Evolutionary conservation across 2,797 vertebrate genomes (phyloP).

Genomic region (Acridotheres tristis): DNA sequence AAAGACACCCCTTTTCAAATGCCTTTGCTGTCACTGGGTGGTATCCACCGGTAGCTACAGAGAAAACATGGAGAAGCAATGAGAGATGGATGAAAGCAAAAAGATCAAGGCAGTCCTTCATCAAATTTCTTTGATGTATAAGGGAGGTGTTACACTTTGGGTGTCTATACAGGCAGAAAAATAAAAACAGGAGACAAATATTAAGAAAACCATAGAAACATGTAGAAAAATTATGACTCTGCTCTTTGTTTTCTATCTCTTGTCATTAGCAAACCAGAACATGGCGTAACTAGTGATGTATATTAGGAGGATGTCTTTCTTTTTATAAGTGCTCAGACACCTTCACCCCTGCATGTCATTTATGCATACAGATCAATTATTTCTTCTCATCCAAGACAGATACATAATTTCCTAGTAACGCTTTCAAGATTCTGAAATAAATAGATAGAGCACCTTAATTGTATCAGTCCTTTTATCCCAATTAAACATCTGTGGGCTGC

Average conservation of each 20-base stretch:
- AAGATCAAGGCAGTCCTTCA: slow-evolving; percentile 33
- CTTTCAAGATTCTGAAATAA: slow-evolving; percentile 16
- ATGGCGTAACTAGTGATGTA: not conserved
- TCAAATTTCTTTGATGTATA: slow-evolving; percentile 38
- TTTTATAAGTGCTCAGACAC: not conserved
- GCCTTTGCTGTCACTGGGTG: slow-evolving; percentile 47
- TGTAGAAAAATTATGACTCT: not conserved
- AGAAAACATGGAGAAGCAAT: not conserved
- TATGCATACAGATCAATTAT: not conserved
- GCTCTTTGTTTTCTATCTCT: not conserved
- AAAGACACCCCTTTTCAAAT: not conserved
- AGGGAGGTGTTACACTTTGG: not conserved
- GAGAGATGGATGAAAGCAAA: slow-evolving; percentile 43
- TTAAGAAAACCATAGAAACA: not conserved
- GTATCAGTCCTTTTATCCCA: not conserved
- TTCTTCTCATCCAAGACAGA: not conserved
- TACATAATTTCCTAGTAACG: not conserved
- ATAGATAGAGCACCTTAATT: slow-evolving; percentile 3
- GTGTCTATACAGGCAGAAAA: not conserved
- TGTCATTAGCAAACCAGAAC: not conserved
- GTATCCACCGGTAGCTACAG: slow-evolving; percentile 6
- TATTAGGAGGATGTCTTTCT: not conserved
- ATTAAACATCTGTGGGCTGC: not conserved
- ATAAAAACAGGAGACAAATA: slow-evolving; percentile 3
- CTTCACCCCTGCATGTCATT: not conserved